Conservation (phyloP, 2,888 invertebrate genomes). For the Uropetala carovei region DNA sequence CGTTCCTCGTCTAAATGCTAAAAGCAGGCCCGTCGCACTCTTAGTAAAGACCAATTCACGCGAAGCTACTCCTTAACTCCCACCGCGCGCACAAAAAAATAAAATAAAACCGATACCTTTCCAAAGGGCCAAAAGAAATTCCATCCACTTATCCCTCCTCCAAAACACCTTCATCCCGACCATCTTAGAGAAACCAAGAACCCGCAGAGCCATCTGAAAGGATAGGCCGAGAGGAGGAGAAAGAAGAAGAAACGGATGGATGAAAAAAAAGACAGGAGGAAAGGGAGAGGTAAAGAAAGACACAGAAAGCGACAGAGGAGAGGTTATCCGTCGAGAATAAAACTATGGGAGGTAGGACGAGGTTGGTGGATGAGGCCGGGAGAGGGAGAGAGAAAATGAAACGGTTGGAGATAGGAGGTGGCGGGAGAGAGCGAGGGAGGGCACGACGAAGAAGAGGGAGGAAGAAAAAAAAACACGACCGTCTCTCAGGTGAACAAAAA, state of each 20-base stretch:
- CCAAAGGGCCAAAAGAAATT: slow-evolving; percentile 25
- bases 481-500: slow-evolving; percentile 70
- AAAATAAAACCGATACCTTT: neutral
- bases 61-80: neutral
- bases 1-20: neutral
- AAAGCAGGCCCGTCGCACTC: neutral
- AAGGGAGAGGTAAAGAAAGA: neutral
- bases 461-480: slow-evolving; percentile 69
- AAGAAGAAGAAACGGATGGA: slow-evolving; percentile 1
- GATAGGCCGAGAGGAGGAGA: neutral
- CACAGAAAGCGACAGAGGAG: neutral
- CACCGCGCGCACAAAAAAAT: neutral
- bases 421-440: neutral
- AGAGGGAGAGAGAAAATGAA: neutral
- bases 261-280: neutral
- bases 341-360: neutral
- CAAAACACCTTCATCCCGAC: neutral
- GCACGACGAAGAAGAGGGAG: slow-evolving; percentile 66
- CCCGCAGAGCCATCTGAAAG: neutral
- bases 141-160: neutral
- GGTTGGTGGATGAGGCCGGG: neutral
- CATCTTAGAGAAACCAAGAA: neutral
- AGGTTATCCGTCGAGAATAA: neutral
- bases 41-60: slow-evolving; percentile 3
- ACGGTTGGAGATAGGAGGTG: neutral